Base-by-base conservation (phyloP, 2,797 vertebrate species). In the Aplochiton taeniatus region DNA sequence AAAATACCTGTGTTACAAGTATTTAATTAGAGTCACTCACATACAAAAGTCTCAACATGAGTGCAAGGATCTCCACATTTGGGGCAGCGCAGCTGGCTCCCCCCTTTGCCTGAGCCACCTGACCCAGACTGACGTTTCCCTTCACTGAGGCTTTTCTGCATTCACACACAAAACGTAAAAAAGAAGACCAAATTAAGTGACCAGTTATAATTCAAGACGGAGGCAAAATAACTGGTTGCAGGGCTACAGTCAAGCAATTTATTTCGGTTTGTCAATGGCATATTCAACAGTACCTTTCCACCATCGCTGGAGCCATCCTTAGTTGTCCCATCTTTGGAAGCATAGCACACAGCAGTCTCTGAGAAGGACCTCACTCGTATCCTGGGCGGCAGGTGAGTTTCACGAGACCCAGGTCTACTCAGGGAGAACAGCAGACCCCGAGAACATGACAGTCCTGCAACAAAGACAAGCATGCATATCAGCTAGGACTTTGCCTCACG, bases 1-100 rank as follows among this genome's bases (percentile, higher is more conserved):
- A 3, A 31, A 31, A 31, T 31, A 31, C 31, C 2, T 31, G 6
- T 31, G 2, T 31, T 31, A 31, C n/a, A 31, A 31, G 6, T 31
- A 31, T 31, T 31, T 31, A 31, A 31, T 31, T 31, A 31, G 2
- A 16, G 58, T 66, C 75, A 98, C 97, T 98, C 87, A 98, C 97
- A 98, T 59, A 99, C 97, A 74, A 99, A 98, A 10, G 97, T 99
- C 89, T 99, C 96, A 76, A 99, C 97, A 0, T 99, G 96, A 50
- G 97, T 98, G 85, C 97, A 99, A 45, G 95, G 88, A 80, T 98
- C 96, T 1, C 97, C 97, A 84, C 97, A 99, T 85, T 99, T 99
- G 0, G 97, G 97, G 85, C 97, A 99, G 68, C 96, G 94, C 31
- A 99, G 92, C 59, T 98, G 96, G 84, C 90, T 93, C 69, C 96